Evolutionary conservation across 2,888 invertebrate genomes (phyloP).

Genomic region (Norana najaformis): DNA sequence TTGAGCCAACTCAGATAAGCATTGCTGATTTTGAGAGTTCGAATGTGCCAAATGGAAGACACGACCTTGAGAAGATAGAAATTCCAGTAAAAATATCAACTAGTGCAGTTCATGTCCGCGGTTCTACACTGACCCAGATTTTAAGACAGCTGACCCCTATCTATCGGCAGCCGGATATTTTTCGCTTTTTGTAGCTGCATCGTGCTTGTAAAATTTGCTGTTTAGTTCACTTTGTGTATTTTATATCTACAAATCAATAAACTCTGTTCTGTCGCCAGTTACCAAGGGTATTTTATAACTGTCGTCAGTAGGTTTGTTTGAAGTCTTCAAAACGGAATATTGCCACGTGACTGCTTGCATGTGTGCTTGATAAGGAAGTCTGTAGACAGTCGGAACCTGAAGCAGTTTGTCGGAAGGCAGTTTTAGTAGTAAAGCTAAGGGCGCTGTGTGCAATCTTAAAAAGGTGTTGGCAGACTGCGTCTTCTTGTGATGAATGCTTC

Average conservation of each 20-base stretch:
- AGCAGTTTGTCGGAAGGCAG: not conserved
- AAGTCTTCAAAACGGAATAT: not conserved
- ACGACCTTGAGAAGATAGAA: not conserved
- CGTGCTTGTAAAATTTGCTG: not conserved
- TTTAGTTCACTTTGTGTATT: not conserved
- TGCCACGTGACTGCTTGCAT: not conserved
- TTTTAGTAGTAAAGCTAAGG: not conserved
- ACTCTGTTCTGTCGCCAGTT: not conserved
- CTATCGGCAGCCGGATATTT: not conserved
- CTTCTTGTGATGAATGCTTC: too few relatives aligned
- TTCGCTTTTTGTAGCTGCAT: not conserved
- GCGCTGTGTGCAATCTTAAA: not conserved
- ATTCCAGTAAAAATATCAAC: not conserved
- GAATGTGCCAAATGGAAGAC: not conserved
- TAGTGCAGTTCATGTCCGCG: not conserved
- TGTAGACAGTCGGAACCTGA: not conserved
- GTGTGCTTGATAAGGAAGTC: not conserved
- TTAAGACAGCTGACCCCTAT: not conserved
- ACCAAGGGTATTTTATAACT: not conserved
- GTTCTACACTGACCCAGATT: not conserved
- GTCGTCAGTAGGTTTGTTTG: not conserved
- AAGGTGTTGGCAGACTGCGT: not conserved
- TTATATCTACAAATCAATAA: constrained; percentile 2
- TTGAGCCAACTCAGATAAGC: not conserved
- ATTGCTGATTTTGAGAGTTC: not conserved